phyloP scores from a whole-genome alignment of 2,888 invertebrate genomes.

The Drosophila hawaiiensis region DNA sequence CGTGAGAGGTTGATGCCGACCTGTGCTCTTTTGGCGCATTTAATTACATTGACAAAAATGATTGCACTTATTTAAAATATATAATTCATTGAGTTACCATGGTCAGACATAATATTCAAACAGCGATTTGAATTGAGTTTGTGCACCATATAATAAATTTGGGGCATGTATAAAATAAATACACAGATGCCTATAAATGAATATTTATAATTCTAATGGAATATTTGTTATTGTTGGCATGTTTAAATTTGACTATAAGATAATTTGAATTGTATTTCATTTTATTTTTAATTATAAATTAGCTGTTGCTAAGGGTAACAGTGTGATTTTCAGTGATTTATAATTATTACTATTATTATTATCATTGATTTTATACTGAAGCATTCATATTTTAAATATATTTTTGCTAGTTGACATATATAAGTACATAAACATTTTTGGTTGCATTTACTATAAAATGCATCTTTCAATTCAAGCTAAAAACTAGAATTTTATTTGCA shows the following conservation, averaged over 20 bases:
- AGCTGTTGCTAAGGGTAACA: not conserved
- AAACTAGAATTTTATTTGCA: not conserved
- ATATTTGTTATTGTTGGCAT: not conserved
- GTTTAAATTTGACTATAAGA: not conserved
- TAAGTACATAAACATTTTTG: not conserved
- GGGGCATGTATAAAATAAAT: not conserved
- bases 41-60: slow-evolving; percentile 6
- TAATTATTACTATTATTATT: not conserved
- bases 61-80: slow-evolving; percentile 4
- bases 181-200: not conserved
- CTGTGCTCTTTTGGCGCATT: slow-evolving; percentile 8
- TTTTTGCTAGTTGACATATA: not conserved
- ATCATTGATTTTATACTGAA: not conserved
- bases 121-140: not conserved
- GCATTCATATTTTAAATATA: not conserved
- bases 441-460: not conserved
- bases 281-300: not conserved
- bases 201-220: not conserved
- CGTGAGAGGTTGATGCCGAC: not conserved
- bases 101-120: not conserved
- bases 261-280: not conserved
- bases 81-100: slow-evolving; percentile 1
- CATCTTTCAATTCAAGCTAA: not conserved
- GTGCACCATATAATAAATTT: not conserved
- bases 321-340: not conserved